Conservation (phyloP, 1,140 invertebrate genomes). For the Microplitis demolitor region DNA sequence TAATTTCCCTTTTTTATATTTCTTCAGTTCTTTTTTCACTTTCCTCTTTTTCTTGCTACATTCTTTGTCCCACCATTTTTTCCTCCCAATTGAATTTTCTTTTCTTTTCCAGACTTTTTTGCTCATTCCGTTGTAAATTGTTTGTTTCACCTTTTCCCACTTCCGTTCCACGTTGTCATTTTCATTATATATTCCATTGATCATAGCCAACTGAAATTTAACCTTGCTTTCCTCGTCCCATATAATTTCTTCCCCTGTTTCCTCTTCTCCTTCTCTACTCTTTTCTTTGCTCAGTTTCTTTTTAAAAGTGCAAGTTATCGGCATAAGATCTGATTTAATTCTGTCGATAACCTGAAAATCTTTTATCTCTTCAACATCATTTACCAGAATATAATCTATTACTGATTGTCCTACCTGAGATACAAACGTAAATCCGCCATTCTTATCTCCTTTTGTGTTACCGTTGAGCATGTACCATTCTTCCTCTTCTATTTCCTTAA, state of each 20-base stretch:
- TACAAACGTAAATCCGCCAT: constrained; percentile 23
- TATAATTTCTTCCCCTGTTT: background rate
- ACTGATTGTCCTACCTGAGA: constrained; percentile 2
- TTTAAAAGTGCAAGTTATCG: background rate
- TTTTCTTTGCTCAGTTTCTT: background rate
- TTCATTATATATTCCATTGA: background rate
- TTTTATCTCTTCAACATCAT: too few relatives aligned
- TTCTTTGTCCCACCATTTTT: background rate
- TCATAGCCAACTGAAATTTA: background rate
- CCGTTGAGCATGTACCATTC: too few relatives aligned
- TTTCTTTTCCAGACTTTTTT: background rate
- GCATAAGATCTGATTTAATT: too few relatives aligned
- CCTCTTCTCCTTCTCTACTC: background rate
- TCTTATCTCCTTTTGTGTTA: too few relatives aligned
- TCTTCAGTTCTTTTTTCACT: background rate
- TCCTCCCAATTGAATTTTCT: background rate
- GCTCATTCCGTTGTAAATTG: background rate
- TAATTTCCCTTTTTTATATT: background rate
- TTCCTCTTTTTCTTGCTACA: background rate
- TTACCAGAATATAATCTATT: background rate
- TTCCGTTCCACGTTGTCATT: background rate
- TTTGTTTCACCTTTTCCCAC: background rate
- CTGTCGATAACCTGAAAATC: too few relatives aligned
- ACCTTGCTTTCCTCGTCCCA: constrained; percentile 5
- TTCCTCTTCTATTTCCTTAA: background rate